Base-by-base conservation (phyloP, 1,140 invertebrate species). In the Drosophila ohnishii region DNA sequence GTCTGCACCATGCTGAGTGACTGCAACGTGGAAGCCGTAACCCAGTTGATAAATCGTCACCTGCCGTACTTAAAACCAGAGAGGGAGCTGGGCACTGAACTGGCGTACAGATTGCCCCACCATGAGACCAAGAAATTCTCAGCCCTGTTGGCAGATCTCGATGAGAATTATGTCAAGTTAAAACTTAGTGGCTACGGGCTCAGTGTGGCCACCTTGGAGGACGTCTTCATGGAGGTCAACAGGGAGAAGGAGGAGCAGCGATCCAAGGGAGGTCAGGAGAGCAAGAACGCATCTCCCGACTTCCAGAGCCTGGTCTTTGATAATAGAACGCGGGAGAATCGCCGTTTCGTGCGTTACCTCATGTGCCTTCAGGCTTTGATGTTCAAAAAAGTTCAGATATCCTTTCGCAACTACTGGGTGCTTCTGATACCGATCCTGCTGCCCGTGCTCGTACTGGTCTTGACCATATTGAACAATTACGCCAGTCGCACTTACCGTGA, bases 201-300 rank as follows among this genome's bases (percentile, higher is more conserved):
- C 0, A 98, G 97, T 28, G 97, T 98, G 95, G 98, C 97, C 10
- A 97, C 97, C 0, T 90, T 99, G 58, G 97, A 99, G 91, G 97
- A 99, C 90, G 97, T 97, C 4, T 95, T 94, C 59, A 92, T 97
- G 34, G 96, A 83, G 69, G 80, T 90, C n/a, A 56, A 44, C 8
- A 45, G 25, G 25, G 25, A 28, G 25, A 5, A 28, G 25, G 5
- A 9, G 13, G 19, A n/a, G 1, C 37, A 37, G 25, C 16, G 51
- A 66, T 19, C 19, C 11, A 13, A 19, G 19, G 51, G 34, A 5
- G 51, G 19, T n/a, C 19, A 25, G 8, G 51, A 37, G 3, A 1
- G 11, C 3, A 3, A 5, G 0, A 3, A 1, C 0, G 5, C 19
- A 22, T 5, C 34, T 5, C 1, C 19, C 3, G 32, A 55, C 9